phyloP scores from a whole-genome alignment of 2,797 vertebrate species.

The Denticeps clupeoides region DNA sequence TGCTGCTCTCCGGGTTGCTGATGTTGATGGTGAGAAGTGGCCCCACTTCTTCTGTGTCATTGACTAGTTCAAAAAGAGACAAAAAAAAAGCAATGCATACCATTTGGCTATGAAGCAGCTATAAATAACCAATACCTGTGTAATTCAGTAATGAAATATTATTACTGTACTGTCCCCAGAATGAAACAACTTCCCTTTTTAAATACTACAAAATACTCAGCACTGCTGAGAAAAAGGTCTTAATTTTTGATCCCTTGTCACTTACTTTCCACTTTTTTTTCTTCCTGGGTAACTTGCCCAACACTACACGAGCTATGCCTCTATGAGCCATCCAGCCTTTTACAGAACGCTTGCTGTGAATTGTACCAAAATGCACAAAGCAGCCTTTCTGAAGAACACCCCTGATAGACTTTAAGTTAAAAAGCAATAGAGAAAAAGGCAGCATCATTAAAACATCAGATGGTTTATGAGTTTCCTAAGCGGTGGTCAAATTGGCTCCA shows the following conservation, averaged over 20 bases:
- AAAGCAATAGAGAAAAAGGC: conserved; percentile 1
- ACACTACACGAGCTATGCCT: neutral
- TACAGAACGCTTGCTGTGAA: conserved; percentile 17
- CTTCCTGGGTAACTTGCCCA: too few species aligned
- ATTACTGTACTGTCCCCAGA: too few species aligned
- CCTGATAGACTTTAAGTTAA: neutral
- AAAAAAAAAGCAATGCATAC: neutral
- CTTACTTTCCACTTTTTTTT: too few species aligned
- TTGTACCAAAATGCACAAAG: conserved; percentile 13
- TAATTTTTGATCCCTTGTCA: too few species aligned
- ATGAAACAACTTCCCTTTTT: too few species aligned
- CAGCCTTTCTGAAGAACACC: neutral
- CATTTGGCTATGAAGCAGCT: neutral
- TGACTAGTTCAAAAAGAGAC: conserved; percentile 57
- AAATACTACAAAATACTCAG: too few species aligned
- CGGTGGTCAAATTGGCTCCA: conserved; percentile 14
- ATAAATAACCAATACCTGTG: too few species aligned
- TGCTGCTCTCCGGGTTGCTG: conserved; percentile 53
- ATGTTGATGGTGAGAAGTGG: conserved; percentile 62
- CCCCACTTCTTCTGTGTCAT: conserved; percentile 74
- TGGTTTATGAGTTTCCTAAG: conserved; percentile 9
- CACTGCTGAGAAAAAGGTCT: too few species aligned
- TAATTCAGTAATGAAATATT: too few species aligned
- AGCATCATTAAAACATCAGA: conserved; percentile 21
- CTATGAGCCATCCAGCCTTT: neutral